phyloP scores from a whole-genome alignment of 2,113 vertebrate species.

The Gorsachius goisagi region DNA sequence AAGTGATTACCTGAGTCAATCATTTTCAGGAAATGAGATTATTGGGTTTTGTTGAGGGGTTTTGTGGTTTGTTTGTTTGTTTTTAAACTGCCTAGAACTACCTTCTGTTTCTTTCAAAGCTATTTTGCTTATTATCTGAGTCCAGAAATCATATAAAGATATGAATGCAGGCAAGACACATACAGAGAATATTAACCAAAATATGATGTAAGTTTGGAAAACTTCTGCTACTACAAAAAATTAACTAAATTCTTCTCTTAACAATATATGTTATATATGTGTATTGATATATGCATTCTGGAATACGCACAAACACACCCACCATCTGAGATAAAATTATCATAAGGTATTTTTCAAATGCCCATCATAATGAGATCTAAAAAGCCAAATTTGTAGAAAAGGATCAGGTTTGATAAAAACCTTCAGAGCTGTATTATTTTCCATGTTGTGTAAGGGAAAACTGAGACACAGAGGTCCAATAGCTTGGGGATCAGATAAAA shows the following conservation, averaged over 20 bases:
- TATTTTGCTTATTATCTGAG: not conserved
- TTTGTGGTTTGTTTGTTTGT: not conserved
- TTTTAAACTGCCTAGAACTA: not conserved
- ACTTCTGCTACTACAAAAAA: not conserved
- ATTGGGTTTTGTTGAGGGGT: not conserved
- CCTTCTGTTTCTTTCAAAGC: not conserved
- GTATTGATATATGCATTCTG: not conserved
- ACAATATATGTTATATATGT: not conserved
- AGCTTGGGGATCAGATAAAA: not conserved
- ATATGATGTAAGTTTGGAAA: not conserved
- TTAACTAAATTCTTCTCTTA: not conserved
- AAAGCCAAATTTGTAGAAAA: not conserved
- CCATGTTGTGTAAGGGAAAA: not conserved
- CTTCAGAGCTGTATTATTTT: not conserved
- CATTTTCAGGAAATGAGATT: not conserved
- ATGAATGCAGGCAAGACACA: not conserved
- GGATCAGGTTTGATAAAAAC: not conserved
- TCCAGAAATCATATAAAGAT: not conserved
- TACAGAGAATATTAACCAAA: not conserved
- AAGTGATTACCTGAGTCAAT: not conserved
- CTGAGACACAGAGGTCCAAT: fast-evolving
- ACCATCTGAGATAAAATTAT: not conserved
- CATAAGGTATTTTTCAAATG: not conserved
- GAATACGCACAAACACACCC: not conserved
- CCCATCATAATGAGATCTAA: not conserved